Evolutionary conservation across 2,888 invertebrate species (phyloP).

Genomic region (Psylliodes chrysocephalus): DNA sequence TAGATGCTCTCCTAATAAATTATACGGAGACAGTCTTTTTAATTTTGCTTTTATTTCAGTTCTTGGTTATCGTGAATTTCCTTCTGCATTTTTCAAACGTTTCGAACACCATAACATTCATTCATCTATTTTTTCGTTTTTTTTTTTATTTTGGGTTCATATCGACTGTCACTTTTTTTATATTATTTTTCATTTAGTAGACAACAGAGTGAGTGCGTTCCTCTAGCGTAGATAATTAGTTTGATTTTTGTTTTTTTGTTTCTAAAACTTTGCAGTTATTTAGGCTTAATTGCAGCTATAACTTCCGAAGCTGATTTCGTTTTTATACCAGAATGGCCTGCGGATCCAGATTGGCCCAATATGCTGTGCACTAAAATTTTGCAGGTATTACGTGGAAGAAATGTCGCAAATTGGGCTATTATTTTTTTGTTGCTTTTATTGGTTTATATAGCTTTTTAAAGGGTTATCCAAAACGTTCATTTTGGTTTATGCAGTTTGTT

Average conservation of each 20-base stretch:
- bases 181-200: conserved; percentile 4
- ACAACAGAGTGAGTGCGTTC: conserved; percentile 26
- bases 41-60: too few species aligned
- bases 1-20: too few species aligned
- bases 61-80: too few species aligned
- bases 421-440: background rate
- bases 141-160: too few species aligned
- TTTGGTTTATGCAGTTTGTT: too few species aligned
- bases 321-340: conserved; percentile 98
- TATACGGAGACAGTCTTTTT: too few species aligned
- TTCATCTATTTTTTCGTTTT: too few species aligned
- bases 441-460: too few species aligned
- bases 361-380: conserved; percentile 82
- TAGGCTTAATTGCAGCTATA: conserved; percentile 95
- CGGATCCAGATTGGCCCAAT: conserved; percentile 89
- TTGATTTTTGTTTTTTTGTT: background rate
- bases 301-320: conserved; percentile 97
- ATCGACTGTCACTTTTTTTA: too few species aligned
- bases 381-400: conserved; percentile 71
- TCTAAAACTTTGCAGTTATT: conserved; percentile 75
- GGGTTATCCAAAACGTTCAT: too few species aligned
- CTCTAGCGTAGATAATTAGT: background rate
- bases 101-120: too few species aligned
- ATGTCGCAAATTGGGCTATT: background rate
- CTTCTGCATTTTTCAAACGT: too few species aligned